A percentile compares a stretch with the other conserved stretches of the same genome.
Evolutionary conservation across 2,113 vertebrate genomes (phyloP).

Genomic region (Chloebia gouldiae): DNA sequence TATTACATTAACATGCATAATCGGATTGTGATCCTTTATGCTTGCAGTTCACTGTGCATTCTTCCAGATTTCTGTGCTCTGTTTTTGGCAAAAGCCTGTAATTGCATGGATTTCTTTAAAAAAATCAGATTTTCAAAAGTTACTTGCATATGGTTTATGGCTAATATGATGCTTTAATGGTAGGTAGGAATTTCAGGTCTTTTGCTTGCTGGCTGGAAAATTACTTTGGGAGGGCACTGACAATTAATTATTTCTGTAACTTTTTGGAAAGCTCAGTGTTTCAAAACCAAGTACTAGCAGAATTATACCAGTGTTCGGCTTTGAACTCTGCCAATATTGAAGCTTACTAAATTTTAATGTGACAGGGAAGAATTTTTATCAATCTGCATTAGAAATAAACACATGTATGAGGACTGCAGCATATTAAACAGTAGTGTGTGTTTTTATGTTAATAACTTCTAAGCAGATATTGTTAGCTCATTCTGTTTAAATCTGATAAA

Average conservation of each 20-base stretch:
- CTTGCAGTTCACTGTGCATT: not conserved
- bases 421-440: not conserved
- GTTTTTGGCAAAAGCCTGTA: not conserved
- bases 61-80: not conserved
- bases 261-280: not conserved
- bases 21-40: not conserved
- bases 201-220: not conserved
- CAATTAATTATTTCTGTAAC: not conserved
- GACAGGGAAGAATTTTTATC: not conserved
- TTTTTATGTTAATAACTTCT: not conserved
- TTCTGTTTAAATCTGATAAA: not conserved
- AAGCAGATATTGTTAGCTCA: not conserved
- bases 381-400: not conserved
- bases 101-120: not conserved
- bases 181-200: not conserved
- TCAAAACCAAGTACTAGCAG: not conserved
- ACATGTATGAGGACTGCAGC: not conserved
- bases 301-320: not conserved
- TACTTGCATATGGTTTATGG: not conserved
- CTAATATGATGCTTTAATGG: not conserved
- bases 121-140: not conserved
- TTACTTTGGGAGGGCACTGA: not conserved
- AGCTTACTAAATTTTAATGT: not conserved
- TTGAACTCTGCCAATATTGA: not conserved
- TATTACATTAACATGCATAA: not conserved